Conservation (phyloP, 1,140 invertebrate genomes). For the Sarcophaga bullata region DNA sequence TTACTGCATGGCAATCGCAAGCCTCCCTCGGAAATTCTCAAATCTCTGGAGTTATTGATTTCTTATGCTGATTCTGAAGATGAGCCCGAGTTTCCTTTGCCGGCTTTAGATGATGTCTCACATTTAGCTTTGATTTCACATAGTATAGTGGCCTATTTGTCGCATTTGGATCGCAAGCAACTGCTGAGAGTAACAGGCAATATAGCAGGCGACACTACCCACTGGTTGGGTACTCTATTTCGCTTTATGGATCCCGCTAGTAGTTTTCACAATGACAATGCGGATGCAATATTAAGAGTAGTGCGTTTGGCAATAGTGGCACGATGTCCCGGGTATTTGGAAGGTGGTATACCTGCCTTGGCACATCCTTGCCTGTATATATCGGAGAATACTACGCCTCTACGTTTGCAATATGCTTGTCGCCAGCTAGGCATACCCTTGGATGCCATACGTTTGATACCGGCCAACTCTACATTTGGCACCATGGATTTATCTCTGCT, state of each 20-base stretch:
- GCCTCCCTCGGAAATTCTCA: constrained; percentile 61
- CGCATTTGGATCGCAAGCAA: constrained; percentile 59
- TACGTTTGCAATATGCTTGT: constrained; percentile 62
- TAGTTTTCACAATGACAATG: constrained; percentile 62
- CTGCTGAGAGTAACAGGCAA: constrained; percentile 57
- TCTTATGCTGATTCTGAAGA: constrained; percentile 63
- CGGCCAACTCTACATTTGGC: constrained; percentile 79
- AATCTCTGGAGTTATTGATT: constrained; percentile 59
- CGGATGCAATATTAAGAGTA: constrained; percentile 56
- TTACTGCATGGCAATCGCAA: constrained; percentile 56
- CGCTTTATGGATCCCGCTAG: constrained; percentile 56
- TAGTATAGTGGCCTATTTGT: constrained; percentile 63
- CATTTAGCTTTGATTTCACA: constrained; percentile 64
- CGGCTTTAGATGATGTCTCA: constrained; percentile 63
- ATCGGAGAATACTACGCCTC: constrained; percentile 61
- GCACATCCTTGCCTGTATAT: constrained; percentile 64
- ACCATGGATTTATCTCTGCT: constrained; percentile 83
- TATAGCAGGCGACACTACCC: constrained; percentile 62
- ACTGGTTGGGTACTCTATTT: constrained; percentile 61
- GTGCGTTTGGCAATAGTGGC: constrained; percentile 62
- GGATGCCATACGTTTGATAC: constrained; percentile 84
- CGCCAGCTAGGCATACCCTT: constrained; percentile 75
- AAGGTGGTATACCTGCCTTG: constrained; percentile 62
- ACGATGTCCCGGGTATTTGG: constrained; percentile 61
- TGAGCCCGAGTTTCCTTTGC: constrained; percentile 62